Evolutionary conservation across 92 coral and sea anemone species (phyloP), one percentile per base, ranked within the genome.

Genomic region (Actinostola sp.): DNA sequence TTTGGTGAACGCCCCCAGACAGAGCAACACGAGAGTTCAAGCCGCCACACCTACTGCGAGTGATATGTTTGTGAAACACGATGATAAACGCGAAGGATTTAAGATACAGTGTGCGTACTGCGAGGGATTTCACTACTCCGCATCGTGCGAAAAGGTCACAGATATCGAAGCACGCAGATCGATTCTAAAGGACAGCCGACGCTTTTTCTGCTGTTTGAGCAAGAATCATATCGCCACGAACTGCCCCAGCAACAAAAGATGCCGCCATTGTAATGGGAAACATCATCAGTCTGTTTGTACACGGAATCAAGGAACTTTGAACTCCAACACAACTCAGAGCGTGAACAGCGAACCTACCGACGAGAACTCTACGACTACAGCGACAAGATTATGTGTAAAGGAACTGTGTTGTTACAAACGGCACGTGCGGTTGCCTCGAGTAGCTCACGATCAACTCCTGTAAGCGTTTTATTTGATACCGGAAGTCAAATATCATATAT

Each of bases 231-330:
- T 26, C 2, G 48, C 35, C 14, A 11, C 29, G 13, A 56, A 49
- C 1, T 82, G 88, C 59, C 7, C 30, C 34, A 57, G 38, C 12
- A 24, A 62, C n/a, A 72, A 70, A 27, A 63, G 23, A 51, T 82
- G 78, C 27, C 79, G 83, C 28, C 48, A 70, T 42, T 77, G 89
- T 71, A 20, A 61, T 16, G 72, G 70, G 28, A 34, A 38, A 35
- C 89, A 76, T 32, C 83, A 77, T 38, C 89, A 83, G 27, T 70
- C 89, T 3, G 77, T 83, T 31, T 83, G 84, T 51, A 49, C 89
- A 21, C 30, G 31, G 57, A n/a, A 39, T 39, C 12, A 48, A 44
- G 21, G 34, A 19, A 15, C n/a, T 45, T 19, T 34, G 36, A 57
- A 25, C 9, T 25, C n/a, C 17, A 51, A 0, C 28, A 8, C 50